Evolutionary conservation across 2,797 vertebrate genomes (phyloP).

Genomic region (Champsocephalus esox): DNA sequence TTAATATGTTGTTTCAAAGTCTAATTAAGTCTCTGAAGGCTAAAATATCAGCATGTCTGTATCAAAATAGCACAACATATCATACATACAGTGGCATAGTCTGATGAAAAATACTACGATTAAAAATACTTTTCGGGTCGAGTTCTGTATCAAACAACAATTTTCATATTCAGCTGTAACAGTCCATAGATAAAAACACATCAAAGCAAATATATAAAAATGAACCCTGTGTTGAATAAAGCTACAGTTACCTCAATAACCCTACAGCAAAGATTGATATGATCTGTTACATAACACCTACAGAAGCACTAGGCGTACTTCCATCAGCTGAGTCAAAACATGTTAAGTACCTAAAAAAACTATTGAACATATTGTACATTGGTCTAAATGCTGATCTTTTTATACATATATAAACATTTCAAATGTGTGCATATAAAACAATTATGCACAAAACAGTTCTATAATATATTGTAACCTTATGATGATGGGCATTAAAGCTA

Average conservation of each 20-base stretch:
- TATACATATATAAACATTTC: slow-evolving; percentile 6
- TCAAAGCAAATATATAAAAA: slow-evolving; percentile 11
- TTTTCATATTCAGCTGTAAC: slow-evolving; percentile 35
- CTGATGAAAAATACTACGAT: slow-evolving; percentile 22
- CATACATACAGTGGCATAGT: not conserved
- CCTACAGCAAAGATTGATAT: slow-evolving; percentile 11
- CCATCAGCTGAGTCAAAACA: slow-evolving; percentile 7
- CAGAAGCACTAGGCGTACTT: not conserved
- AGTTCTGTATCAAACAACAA: slow-evolving; percentile 27
- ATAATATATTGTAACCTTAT: not conserved
- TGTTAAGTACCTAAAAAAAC: slow-evolving; percentile 31
- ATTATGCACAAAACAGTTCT: slow-evolving; percentile 6
- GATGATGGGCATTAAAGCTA: slow-evolving; percentile 4
- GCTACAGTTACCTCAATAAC: slow-evolving; percentile 5
- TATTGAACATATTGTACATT: slow-evolving; percentile 16
- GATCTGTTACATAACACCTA: slow-evolving; percentile 23
- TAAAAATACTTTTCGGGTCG: slow-evolving; percentile 24
- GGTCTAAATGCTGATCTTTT: slow-evolving; percentile 9
- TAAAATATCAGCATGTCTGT: slow-evolving; percentile 17
- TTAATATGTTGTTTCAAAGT: not conserved
- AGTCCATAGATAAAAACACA: slow-evolving; percentile 39
- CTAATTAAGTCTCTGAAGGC: slow-evolving; percentile 4
- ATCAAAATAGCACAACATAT: slow-evolving; percentile 31
- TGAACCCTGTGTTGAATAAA: slow-evolving; percentile 33
- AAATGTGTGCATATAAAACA: slow-evolving; percentile 9